phyloP scores from a whole-genome alignment of 2,797 vertebrate genomes.

The Podarcis siculus region DNA sequence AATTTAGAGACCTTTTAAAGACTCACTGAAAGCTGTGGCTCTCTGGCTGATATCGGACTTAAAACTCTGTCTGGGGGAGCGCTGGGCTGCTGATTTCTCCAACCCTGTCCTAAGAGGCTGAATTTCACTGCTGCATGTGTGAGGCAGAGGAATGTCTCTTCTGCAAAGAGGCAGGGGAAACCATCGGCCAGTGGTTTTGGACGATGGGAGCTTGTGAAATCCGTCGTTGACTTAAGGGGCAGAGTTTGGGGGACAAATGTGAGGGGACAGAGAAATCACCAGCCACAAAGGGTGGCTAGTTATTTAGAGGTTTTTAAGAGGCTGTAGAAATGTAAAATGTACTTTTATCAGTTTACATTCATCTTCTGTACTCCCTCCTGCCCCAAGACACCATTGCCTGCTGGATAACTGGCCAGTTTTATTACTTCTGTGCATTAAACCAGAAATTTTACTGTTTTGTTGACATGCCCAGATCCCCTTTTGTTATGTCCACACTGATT shows the following conservation, averaged over 20 bases:
- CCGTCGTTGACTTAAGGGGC: too few relatives aligned
- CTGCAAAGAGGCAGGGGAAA: too few relatives aligned
- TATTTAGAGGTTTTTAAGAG: not conserved
- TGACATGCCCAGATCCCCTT: not conserved
- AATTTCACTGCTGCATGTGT: too few relatives aligned
- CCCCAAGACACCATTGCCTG: too few relatives aligned
- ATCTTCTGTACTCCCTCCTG: not conserved
- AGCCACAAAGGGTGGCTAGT: not conserved
- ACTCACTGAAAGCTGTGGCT: not conserved
- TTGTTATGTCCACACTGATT: not conserved
- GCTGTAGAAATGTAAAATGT: not conserved
- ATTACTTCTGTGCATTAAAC: not conserved
- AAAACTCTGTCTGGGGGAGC: too few relatives aligned
- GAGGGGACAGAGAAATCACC: not conserved
- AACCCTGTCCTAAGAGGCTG: too few relatives aligned
- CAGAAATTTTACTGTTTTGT: not conserved
- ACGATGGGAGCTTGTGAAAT: not conserved
- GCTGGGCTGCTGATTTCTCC: not conserved
- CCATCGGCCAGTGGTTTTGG: too few relatives aligned
- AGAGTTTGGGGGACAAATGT: too few relatives aligned
- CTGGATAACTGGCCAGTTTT: not conserved
- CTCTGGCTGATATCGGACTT: too few relatives aligned
- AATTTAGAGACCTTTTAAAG: not conserved
- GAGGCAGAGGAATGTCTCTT: too few relatives aligned
- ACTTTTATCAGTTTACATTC: not conserved